Evolutionary conservation across 2,113 vertebrate species (phyloP).

Genomic region (Tamias sibiricus): DNA sequence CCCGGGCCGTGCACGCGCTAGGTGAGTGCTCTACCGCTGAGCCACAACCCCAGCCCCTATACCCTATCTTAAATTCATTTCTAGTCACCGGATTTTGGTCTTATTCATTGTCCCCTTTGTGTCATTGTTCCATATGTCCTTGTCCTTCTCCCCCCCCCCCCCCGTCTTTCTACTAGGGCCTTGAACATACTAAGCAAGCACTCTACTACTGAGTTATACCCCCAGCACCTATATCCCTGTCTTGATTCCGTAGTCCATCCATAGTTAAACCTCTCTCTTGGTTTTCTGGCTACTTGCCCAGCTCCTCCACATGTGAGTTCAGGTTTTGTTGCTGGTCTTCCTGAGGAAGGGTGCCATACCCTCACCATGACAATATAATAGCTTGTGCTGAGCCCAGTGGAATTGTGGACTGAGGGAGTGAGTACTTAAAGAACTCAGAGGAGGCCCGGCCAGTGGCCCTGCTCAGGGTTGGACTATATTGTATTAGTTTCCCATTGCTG

Average conservation of each 20-base stretch:
- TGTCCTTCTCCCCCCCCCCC: neutral
- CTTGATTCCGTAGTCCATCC: neutral
- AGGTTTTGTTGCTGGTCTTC: neutral
- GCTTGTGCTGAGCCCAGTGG: neutral
- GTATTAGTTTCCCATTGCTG: neutral
- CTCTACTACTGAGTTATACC: neutral
- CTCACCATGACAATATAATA: neutral
- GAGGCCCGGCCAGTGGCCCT: neutral
- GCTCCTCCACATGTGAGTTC: neutral
- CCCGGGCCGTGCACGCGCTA: too few species aligned
- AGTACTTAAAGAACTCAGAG: neutral
- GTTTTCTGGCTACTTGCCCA: neutral
- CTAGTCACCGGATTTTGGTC: neutral
- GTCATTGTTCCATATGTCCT: neutral
- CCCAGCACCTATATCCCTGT: neutral
- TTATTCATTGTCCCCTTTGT: neutral
- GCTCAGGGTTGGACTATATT: neutral
- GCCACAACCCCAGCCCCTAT: too few species aligned
- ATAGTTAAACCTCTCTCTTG: neutral
- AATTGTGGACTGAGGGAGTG: neutral
- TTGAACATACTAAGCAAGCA: neutral
- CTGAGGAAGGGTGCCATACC: neutral
- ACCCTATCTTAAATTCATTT: slow-evolving; percentile 52
- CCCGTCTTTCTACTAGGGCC: too few species aligned
- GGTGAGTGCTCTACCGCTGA: too few species aligned